Evolutionary conservation across 1,140 invertebrate species (phyloP).

Genomic region (Neodiprion fabricii): DNA sequence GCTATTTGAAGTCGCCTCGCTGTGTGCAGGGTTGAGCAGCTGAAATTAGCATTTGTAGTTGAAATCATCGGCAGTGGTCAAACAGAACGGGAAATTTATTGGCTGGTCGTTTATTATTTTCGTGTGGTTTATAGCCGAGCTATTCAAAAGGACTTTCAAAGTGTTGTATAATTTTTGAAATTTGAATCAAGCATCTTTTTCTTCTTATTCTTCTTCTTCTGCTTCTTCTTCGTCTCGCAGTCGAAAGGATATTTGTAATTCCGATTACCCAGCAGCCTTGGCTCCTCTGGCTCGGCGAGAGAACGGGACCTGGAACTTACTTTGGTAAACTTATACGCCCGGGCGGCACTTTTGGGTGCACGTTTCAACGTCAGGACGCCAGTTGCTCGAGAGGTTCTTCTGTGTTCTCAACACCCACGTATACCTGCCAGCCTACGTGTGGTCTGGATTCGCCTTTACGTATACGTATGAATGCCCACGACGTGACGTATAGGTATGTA

Average conservation of each 20-base stretch:
- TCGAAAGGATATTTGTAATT: conserved; percentile 55
- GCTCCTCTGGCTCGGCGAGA: conserved; percentile 16
- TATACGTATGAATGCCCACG: no score
- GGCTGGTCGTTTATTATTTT: no score
- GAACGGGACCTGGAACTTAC: conserved; percentile 41
- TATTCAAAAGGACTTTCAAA: neutral
- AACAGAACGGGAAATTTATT: no score
- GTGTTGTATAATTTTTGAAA: conserved; percentile 24
- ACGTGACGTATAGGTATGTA: no score
- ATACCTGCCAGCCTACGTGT: no score
- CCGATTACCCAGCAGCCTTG: conserved; percentile 51
- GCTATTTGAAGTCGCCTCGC: no score
- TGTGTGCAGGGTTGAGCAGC: no score
- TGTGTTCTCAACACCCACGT: neutral
- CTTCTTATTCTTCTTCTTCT: conserved; percentile 22
- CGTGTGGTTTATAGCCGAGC: neutral
- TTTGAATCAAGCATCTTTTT: conserved; percentile 26
- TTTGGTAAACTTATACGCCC: conserved; percentile 48
- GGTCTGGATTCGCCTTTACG: no score
- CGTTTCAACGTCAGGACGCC: conserved; percentile 40
- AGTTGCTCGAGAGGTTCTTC: conserved; percentile 17
- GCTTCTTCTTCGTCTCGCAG: conserved; percentile 11
- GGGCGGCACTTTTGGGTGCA: conserved; percentile 52
- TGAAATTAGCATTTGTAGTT: no score
- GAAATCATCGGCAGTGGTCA: no score